phyloP scores from a whole-genome alignment of 2,888 invertebrate genomes.

The Augiades crinisus region DNA sequence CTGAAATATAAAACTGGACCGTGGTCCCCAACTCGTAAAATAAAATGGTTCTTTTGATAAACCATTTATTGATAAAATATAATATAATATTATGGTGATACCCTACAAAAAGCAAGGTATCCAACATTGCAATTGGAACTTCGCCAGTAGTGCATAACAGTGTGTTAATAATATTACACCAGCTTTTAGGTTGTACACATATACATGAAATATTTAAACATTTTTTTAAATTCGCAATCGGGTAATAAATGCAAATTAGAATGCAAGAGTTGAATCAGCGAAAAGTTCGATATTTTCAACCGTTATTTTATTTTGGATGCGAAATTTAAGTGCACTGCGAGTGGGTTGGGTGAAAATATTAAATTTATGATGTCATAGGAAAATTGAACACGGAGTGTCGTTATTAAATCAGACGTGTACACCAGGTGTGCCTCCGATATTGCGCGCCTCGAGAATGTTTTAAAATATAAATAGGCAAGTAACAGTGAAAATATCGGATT shows the following conservation, averaged over 20 bases:
- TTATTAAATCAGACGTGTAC: constrained; percentile 67
- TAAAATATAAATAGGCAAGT: constrained; percentile 24
- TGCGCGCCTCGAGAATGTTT: constrained; percentile 28
- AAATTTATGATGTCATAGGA: constrained; percentile 57
- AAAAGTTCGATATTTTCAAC: constrained; percentile 5
- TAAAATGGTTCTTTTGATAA: no score
- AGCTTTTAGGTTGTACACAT: no score
- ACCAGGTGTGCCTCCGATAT: constrained; percentile 62
- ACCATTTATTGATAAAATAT: no score
- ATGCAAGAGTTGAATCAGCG: neutral
- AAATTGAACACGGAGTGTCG: constrained; percentile 59
- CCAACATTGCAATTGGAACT: neutral
- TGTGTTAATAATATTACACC: no score
- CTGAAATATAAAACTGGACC: no score
- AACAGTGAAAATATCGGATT: constrained; percentile 11
- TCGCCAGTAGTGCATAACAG: no score
- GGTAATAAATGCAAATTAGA: neutral
- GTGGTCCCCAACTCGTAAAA: no score
- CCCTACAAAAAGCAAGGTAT: no score
- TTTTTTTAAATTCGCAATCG: neutral
- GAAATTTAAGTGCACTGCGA: constrained; percentile 12
- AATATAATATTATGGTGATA: no score
- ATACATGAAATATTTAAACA: no score
- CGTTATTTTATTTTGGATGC: constrained; percentile 9
- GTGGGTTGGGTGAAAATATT: constrained; percentile 44